Evolutionary conservation across 2,113 vertebrate species (phyloP).

Genomic region (Nanorana parkeri): DNA sequence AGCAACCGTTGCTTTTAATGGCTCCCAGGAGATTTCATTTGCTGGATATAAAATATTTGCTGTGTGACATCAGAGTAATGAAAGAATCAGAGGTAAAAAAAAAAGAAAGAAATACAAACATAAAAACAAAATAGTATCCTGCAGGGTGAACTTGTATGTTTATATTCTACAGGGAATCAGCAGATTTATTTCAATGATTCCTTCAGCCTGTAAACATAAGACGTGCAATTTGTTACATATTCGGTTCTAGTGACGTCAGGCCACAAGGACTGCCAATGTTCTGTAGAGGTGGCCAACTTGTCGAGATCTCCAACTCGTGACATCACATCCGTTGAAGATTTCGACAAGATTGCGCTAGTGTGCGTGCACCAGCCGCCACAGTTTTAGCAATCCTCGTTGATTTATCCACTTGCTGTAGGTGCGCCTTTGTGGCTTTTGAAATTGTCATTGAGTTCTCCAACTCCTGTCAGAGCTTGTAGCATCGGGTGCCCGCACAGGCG

Average conservation of each 20-base stretch:
- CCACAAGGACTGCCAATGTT: constrained; percentile 15
- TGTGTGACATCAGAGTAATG: constrained; percentile 66
- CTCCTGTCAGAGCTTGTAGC: too few species aligned
- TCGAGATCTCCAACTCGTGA: too few species aligned
- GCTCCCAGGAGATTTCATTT: constrained; percentile 67
- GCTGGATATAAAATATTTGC: constrained; percentile 69
- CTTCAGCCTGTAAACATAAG: constrained; percentile 46
- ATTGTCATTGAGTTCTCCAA: too few species aligned
- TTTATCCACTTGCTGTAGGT: too few species aligned
- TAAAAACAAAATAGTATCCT: neutral
- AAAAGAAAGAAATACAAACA: neutral
- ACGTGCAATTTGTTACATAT: constrained; percentile 33
- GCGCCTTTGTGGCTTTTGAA: too few species aligned
- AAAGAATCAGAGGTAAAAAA: constrained; percentile 65
- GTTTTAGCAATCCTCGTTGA: too few species aligned
- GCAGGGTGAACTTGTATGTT: constrained; percentile 17
- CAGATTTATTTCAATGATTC: constrained; percentile 60
- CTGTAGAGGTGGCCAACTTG: too few species aligned
- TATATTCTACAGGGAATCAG: constrained; percentile 50
- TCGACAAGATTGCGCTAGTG: too few species aligned
- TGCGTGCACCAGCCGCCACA: too few species aligned
- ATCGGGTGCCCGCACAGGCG: too few species aligned
- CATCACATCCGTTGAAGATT: too few species aligned
- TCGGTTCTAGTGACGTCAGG: constrained; percentile 34
- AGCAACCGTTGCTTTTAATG: constrained; percentile 70